Conservation (phyloP, 2,888 invertebrate species). For the Scrobipalpa atriplicella region DNA sequence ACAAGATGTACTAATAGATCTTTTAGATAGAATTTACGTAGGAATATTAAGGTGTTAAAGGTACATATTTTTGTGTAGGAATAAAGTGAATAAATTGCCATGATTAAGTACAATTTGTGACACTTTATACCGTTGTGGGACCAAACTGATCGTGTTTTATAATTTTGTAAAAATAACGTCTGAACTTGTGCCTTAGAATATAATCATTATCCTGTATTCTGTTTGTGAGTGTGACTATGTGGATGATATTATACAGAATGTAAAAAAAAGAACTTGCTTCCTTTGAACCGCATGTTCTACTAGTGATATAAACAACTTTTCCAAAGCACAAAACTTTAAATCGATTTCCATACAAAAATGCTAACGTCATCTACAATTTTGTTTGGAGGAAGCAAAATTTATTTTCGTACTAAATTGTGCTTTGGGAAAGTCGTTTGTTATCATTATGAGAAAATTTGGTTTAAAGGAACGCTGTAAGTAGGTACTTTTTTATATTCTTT, state of each 20-base stretch:
- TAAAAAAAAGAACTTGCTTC: no score
- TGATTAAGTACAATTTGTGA: conserved; percentile 20
- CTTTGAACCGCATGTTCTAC: no score
- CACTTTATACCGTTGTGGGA: conserved; percentile 21
- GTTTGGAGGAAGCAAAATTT: no score
- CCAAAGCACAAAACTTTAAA: no score
- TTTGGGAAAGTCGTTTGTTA: no score
- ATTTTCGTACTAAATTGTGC: no score
- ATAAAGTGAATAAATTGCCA: conserved; percentile 24
- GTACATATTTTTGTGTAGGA: conserved; percentile 19
- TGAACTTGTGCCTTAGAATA: conserved; percentile 10
- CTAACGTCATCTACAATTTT: background rate
- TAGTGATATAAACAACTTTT: no score
- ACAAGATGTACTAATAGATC: background rate
- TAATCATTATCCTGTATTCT: background rate
- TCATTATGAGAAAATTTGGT: no score
- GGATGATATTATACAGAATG: background rate
- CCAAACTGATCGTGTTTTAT: conserved; percentile 15
- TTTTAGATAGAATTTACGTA: conserved; percentile 11
- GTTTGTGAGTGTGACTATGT: background rate
- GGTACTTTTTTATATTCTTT: no score
- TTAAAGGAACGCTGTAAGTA: no score
- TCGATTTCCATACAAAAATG: no score
- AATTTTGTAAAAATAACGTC: background rate
- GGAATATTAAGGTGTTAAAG: background rate